A percentile compares a stretch with the other conserved stretches of the same genome.
phyloP scores from a whole-genome alignment of 2,797 vertebrate species.

The Crossoptilon crossoptilon region DNA sequence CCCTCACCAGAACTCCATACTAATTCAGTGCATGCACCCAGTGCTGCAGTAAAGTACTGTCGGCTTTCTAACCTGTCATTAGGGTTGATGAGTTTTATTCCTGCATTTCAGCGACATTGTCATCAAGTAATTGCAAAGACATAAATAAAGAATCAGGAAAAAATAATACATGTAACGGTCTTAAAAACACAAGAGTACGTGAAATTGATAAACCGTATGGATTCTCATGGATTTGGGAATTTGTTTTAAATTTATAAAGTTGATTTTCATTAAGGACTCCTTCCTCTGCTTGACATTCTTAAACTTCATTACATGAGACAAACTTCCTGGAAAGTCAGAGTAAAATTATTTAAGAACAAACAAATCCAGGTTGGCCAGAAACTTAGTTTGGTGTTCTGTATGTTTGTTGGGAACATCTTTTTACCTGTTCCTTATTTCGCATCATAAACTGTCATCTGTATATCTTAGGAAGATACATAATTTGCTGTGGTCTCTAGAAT shows the following conservation, averaged over 20 bases:
- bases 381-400: neutral
- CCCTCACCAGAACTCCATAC: too few relatives aligned
- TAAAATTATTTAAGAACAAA: neutral
- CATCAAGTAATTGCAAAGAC: neutral
- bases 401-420: neutral
- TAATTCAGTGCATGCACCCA: too few relatives aligned
- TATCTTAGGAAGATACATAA: neutral
- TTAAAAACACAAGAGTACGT: neutral
- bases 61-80: too few relatives aligned
- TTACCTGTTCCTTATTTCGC: neutral
- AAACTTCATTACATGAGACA: neutral
- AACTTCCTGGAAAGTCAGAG: neutral
- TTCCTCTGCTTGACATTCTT: neutral
- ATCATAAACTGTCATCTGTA: neutral
- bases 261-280: neutral
- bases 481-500: neutral
- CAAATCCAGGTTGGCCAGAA: neutral
- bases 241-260: neutral
- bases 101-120: too few relatives aligned
- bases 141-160: neutral
- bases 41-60: too few relatives aligned
- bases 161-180: fast-evolving
- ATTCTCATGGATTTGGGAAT: neutral
- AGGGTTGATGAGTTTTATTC: too few relatives aligned
- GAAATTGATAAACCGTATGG: neutral